These are phyloP conservation scores for Gambusia affinis DNA, from an alignment of 2,113 vertebrate genomes.

Conservation along the genomic window DNA sequence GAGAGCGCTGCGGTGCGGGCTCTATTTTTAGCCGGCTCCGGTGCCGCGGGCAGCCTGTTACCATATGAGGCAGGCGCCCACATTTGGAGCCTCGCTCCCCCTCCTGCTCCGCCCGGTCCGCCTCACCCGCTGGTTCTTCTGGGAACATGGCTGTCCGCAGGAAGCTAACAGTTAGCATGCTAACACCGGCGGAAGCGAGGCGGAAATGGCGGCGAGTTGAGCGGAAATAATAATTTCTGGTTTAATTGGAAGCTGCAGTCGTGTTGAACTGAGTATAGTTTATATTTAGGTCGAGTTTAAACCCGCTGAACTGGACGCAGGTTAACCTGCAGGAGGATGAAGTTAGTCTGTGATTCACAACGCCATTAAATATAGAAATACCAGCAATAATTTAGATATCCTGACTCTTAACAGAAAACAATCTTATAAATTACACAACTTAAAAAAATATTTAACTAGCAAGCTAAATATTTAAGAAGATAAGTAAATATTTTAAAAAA, in stretches of 20 bases:
- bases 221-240: background rate
- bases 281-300: background rate
- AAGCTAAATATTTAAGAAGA: no score
- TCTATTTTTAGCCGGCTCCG: constrained; percentile 89
- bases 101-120: constrained; percentile 18
- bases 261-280: background rate
- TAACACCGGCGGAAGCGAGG: background rate
- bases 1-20: constrained; percentile 48
- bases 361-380: no score
- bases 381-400: no score
- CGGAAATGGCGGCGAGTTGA: background rate
- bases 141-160: background rate
- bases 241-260: background rate
- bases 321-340: no score
- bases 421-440: no score
- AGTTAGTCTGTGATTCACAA: background rate
- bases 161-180: background rate
- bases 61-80: constrained; percentile 77
- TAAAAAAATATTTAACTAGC: no score
- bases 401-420: no score
- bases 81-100: constrained; percentile 55
- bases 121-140: background rate
- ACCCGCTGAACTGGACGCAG: background rate
- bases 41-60: constrained; percentile 71
- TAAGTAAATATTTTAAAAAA: no score